Evolutionary conservation across 2,113 vertebrate genomes (phyloP).

Genomic region (Sylvilagus bachmani): DNA sequence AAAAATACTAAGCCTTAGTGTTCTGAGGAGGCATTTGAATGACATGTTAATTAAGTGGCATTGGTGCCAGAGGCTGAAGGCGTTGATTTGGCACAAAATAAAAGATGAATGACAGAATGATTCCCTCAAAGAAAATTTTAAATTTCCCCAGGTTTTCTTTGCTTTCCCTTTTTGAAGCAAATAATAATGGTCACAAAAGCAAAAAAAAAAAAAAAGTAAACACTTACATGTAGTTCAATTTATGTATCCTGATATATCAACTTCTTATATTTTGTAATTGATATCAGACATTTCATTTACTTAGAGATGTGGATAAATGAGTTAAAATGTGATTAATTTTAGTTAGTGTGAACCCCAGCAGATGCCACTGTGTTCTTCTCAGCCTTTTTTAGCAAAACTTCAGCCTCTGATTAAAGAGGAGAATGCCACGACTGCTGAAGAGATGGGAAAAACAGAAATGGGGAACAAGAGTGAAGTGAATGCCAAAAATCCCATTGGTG

Average conservation of each 20-base stretch:
- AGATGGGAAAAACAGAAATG: constrained; percentile 85
- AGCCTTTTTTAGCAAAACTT: constrained; percentile 94
- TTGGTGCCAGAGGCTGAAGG: constrained; percentile 84
- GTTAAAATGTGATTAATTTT: constrained; percentile 66
- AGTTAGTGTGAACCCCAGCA: constrained; percentile 65
- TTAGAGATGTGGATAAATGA: constrained; percentile 62
- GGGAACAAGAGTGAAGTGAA: constrained; percentile 75
- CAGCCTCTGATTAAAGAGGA: constrained; percentile 88
- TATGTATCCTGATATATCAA: constrained; percentile 64
- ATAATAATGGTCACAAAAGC: constrained; percentile 65
- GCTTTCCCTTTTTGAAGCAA: constrained; percentile 61
- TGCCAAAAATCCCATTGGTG: constrained; percentile 77
- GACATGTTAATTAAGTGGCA: constrained; percentile 90
- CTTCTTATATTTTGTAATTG: constrained; percentile 63
- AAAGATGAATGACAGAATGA: constrained; percentile 82
- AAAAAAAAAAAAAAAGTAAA: constrained; percentile 2
- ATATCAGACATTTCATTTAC: constrained; percentile 63
- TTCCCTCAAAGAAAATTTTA: constrained; percentile 83
- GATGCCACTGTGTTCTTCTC: constrained; percentile 72
- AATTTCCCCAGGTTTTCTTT: constrained; percentile 77
- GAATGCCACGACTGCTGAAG: constrained; percentile 76
- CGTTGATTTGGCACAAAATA: constrained; percentile 87
- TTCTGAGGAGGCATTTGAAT: constrained; percentile 89
- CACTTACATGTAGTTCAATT: constrained; percentile 28
- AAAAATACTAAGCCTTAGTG: constrained; percentile 87